phyloP scores from a whole-genome alignment of 2,797 vertebrate genomes.

The Molothrus aeneus region DNA sequence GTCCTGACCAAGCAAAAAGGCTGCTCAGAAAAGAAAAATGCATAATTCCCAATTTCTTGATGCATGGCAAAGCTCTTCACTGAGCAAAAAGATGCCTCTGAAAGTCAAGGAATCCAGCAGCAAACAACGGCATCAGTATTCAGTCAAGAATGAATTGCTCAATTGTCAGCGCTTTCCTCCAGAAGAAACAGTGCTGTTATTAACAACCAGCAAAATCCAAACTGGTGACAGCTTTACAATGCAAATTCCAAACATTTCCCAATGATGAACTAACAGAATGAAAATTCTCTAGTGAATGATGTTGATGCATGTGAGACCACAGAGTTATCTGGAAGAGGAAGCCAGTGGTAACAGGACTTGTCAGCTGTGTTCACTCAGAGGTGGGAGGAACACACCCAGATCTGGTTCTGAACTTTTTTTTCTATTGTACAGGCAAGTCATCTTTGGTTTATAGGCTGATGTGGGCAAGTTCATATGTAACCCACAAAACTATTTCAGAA shows the following conservation, averaged over 20 bases:
- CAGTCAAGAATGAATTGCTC: neutral
- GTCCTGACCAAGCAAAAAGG: neutral
- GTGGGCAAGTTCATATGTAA: neutral
- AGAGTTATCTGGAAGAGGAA: neutral
- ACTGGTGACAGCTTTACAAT: constrained; percentile 34
- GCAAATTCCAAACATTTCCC: constrained; percentile 54
- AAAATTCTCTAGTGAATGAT: neutral
- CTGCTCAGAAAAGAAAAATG: neutral
- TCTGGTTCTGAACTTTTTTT: neutral
- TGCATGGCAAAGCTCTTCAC: neutral
- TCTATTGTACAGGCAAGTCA: neutral
- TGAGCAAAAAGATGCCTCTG: neutral
- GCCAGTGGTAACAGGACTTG: neutral
- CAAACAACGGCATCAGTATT: neutral
- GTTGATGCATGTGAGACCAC: neutral
- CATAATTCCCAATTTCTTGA: neutral
- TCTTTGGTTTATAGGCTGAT: neutral
- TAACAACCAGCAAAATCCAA: constrained; percentile 51
- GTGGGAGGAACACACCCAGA: neutral
- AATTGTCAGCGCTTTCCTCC: neutral
- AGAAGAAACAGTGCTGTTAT: constrained; percentile 42
- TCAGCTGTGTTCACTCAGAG: neutral
- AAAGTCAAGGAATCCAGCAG: neutral
- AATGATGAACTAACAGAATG: constrained; percentile 44
- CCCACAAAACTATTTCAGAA: neutral